phyloP scores from a whole-genome alignment of 2,888 invertebrate genomes.

The Clusia tigrina region DNA sequence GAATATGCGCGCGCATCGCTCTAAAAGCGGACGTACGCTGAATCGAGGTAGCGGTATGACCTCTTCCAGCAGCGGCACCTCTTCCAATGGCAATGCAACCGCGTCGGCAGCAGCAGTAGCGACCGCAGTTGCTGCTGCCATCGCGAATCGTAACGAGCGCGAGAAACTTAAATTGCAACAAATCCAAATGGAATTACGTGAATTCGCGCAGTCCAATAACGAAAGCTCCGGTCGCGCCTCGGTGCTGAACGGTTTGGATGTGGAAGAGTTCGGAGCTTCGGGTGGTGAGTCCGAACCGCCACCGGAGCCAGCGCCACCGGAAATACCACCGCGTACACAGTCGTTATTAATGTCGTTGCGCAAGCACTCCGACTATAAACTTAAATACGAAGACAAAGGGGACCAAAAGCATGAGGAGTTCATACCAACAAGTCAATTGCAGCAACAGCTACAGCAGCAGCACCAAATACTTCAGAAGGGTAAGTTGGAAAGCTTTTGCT shows the following conservation, averaged over 20 bases:
- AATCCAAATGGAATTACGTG: constrained; percentile 49
- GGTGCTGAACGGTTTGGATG: constrained; percentile 24
- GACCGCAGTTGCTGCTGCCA: constrained; percentile 31
- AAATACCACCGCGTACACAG: constrained; percentile 85
- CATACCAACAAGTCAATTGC: constrained; percentile 61
- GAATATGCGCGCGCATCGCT: constrained; percentile 49
- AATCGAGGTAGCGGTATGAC: constrained; percentile 67
- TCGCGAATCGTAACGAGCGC: constrained; percentile 47
- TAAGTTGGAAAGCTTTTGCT: constrained; percentile 35
- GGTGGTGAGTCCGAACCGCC: constrained; percentile 71
- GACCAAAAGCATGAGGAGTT: constrained; percentile 65
- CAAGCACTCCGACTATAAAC: constrained; percentile 63
- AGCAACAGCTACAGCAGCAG: constrained; percentile 46
- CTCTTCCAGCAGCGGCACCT: constrained; percentile 68
- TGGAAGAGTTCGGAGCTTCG: constrained; percentile 35
- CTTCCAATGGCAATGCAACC: constrained; percentile 55
- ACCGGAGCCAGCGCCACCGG: constrained; percentile 85
- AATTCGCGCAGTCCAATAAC: constrained; percentile 43
- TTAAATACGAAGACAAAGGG: constrained; percentile 63
- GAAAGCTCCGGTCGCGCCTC: constrained; percentile 32
- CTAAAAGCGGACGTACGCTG: constrained; percentile 45
- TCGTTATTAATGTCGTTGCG: constrained; percentile 71
- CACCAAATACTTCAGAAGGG: constrained; percentile 50
- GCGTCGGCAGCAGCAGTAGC: constrained; percentile 27
- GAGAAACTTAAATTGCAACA: constrained; percentile 50